Conservation (phyloP, 2,888 invertebrate genomes). For the Eupsilia transversa region DNA sequence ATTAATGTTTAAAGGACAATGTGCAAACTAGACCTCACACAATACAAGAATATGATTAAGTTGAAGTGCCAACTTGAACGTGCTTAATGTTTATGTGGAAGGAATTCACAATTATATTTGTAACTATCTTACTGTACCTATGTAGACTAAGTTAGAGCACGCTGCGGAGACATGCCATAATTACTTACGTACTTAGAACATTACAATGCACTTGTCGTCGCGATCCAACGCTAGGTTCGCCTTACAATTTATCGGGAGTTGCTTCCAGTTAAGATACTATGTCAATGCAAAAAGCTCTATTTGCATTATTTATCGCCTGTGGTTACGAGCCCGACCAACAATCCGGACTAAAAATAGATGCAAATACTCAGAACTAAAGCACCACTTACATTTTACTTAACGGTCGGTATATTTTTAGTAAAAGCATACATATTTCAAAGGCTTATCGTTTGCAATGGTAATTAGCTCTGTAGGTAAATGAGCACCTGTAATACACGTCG, state of each 20-base stretch:
- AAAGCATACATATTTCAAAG: slow-evolving; percentile 59
- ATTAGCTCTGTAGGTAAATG: slow-evolving; percentile 49
- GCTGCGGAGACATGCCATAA: slow-evolving; percentile 20
- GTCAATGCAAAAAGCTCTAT: slow-evolving; percentile 76
- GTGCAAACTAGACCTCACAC: slow-evolving; percentile 50
- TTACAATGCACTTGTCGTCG: slow-evolving; percentile 39
- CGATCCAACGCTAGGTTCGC: slow-evolving; percentile 34
- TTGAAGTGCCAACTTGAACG: slow-evolving; percentile 31
- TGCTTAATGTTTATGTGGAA: slow-evolving; percentile 19
- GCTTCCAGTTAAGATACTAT: slow-evolving; percentile 69
- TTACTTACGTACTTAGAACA: slow-evolving; percentile 37
- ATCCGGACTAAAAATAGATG: slow-evolving; percentile 83
- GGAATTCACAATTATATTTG: slow-evolving; percentile 18
- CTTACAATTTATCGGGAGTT: slow-evolving; percentile 57
- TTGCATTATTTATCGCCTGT: slow-evolving; percentile 82
- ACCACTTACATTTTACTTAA: slow-evolving; percentile 72
- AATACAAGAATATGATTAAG: slow-evolving; percentile 35
- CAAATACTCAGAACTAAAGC: slow-evolving; percentile 75
- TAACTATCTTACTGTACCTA: slow-evolving; percentile 5
- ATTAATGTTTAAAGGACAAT: slow-evolving; percentile 55
- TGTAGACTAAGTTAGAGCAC: slow-evolving; percentile 10
- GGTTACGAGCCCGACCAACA: slow-evolving; percentile 81
- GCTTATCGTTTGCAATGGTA: slow-evolving; percentile 59
- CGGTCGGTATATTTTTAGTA: slow-evolving; percentile 63
- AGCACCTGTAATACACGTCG: slow-evolving; percentile 28